Base-by-base conservation (phyloP, 1,140 invertebrate genomes). In the Drosophila aff. region DNA sequence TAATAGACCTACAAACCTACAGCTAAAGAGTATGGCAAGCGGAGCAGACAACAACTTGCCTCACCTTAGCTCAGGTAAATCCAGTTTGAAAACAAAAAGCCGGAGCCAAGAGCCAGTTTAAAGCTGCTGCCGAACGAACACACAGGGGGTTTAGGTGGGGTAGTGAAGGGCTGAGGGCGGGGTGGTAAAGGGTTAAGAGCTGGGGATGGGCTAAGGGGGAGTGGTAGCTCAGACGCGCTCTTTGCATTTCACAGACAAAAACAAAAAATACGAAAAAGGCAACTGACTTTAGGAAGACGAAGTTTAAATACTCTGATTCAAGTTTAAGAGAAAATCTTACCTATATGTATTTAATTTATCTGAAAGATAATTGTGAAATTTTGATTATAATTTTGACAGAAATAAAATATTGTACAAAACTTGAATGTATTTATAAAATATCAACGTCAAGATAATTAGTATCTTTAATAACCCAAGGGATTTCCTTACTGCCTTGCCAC, bases 1-100 rank as follows among this genome's bases (percentile, higher is more conserved):
- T 82, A 82, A 82, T 82, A 82, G 80, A 82, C 80, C 80, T 82
- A 85, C 64, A 85, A 78, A 78, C 73, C 81, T 78, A 82, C 81
- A 83, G 73, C 76, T 76, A 79, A 65, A 71, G 66, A 64, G 41
- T 57, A 71, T 62, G 61, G 68, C 66, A 60, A 66, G 63, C 63
- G 57, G 55, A 52, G 59, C 60, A 47, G 75, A 60, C 66, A 72
- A 65, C 76, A 72, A 73, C 76, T 79, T 64, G 61, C 55, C 71
- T 71, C 68, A 61, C 55, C 69, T 73, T 73, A 47, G 44, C 71
- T 38, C 71, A 74, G 71, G 67, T 73, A 74, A 74, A 78, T 78
- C 75, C 75, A 78, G 75, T 78, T 78, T 78, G 57, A 46, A 71
- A 78, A 78, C 65, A 78, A 76, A 77, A 71, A 66, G 38, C 63